These are phyloP conservation scores for Embiotoca jacksoni DNA, from an alignment of 2,113 vertebrate species.

Conservation along the genomic window DNA sequence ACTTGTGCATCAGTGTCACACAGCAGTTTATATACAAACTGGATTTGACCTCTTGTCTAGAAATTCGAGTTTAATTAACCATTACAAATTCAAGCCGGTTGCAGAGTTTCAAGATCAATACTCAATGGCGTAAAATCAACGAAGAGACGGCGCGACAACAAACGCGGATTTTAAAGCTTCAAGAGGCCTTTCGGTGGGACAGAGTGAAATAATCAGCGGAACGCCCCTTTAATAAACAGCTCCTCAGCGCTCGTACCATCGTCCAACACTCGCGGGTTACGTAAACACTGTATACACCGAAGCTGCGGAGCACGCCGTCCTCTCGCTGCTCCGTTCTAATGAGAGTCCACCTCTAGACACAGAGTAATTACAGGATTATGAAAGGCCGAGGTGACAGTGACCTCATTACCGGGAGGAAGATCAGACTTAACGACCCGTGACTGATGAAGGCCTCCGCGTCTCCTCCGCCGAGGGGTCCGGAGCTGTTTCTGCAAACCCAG, in stretches of 20 bases:
- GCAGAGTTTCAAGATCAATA: no score
- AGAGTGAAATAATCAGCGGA: no score
- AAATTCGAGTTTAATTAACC: no score
- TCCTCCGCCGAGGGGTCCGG: conserved; percentile 5
- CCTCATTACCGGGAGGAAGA: conserved; percentile 74
- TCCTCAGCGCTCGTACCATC: neutral
- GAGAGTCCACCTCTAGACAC: conserved; percentile 62
- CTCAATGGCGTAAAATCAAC: neutral
- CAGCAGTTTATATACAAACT: no score
- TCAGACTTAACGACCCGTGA: conserved; percentile 77
- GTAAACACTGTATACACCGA: conserved; percentile 28
- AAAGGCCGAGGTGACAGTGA: conserved; percentile 75
- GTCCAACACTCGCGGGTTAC: neutral
- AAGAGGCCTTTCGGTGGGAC: neutral
- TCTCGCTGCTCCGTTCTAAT: conserved; percentile 40
- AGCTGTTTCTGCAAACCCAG: conserved; percentile 20
- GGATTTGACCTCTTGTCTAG: no score
- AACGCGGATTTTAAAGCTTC: neutral
- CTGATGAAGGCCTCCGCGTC: conserved; percentile 70
- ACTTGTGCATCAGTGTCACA: no score
- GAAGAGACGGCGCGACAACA: neutral
- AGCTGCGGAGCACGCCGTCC: conserved; percentile 23
- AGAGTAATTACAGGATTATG: conserved; percentile 76
- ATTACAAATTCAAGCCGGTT: no score
- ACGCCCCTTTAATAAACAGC: no score